Evolutionary conservation across 2,113 vertebrate genomes (phyloP).

Genomic region (Pygoscelis adeliae): DNA sequence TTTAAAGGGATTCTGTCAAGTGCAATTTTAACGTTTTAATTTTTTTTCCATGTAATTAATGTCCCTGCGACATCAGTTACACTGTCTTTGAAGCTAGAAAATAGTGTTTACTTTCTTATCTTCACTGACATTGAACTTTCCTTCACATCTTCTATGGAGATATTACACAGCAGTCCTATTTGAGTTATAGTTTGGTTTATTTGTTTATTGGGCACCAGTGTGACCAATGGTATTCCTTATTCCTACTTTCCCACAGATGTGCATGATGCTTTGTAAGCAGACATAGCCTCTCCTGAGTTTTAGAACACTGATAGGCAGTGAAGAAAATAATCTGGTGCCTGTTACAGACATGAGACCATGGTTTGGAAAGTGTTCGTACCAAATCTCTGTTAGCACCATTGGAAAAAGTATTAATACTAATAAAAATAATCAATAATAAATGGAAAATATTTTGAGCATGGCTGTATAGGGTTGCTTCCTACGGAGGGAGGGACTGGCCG

Average conservation of each 20-base stretch:
- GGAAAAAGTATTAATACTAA: not conserved
- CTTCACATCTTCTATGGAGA: not conserved
- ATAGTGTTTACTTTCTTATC: not conserved
- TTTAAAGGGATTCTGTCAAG: slow-evolving; percentile 60
- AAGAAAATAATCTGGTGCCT: not conserved
- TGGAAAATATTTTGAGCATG: not conserved
- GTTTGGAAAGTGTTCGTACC: not conserved
- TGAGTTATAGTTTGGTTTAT: not conserved
- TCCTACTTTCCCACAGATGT: not conserved
- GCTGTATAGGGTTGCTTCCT: not conserved
- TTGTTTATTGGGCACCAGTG: not conserved
- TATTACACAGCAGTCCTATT: not conserved
- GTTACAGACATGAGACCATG: fast-evolving
- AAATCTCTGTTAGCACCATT: not conserved
- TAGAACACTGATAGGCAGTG: not conserved
- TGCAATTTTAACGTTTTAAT: not conserved
- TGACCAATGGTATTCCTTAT: not conserved
- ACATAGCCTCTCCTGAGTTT: not conserved
- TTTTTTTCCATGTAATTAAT: slow-evolving; percentile 35
- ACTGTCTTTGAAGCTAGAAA: not conserved
- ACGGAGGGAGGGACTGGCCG: fast-evolving
- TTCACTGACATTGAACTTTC: not conserved
- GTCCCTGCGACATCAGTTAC: slow-evolving; percentile 17
- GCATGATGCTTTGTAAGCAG: not conserved
- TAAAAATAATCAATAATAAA: not conserved